Conservation (phyloP, 2,797 vertebrate species). For the Forpus xanthops region DNA sequence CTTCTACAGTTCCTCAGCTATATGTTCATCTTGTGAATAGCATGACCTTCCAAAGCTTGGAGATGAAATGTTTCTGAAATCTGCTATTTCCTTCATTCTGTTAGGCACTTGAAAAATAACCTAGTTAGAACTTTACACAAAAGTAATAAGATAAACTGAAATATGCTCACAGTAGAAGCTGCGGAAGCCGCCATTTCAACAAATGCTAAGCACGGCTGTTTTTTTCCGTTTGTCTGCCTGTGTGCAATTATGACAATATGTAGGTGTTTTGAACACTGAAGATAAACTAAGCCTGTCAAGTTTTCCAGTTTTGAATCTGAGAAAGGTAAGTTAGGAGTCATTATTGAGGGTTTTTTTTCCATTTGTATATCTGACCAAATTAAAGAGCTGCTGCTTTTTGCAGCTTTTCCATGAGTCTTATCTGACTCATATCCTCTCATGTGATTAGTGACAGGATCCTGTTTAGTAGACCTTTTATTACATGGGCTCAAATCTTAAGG, state of each 20-base stretch:
- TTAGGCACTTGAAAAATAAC: neutral
- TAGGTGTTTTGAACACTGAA: neutral
- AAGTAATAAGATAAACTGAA: neutral
- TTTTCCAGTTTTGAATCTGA: neutral
- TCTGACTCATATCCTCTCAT: slow-evolving; percentile 40
- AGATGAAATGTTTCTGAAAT: neutral
- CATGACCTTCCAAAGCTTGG: neutral
- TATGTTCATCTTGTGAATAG: neutral
- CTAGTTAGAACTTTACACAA: neutral
- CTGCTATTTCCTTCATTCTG: neutral
- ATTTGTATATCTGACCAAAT: neutral
- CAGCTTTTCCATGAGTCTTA: slow-evolving; percentile 2
- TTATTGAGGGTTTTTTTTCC: neutral
- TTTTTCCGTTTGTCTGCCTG: neutral
- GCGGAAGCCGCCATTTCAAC: neutral
- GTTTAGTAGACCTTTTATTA: neutral
- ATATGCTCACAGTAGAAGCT: neutral
- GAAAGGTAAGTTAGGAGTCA: neutral
- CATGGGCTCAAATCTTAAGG: neutral
- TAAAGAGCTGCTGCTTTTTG: neutral
- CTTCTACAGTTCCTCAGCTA: neutral
- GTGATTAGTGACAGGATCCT: neutral
- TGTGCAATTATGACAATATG: neutral
- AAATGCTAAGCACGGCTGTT: neutral
- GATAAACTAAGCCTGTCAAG: neutral